Conservation (phyloP, 2,113 vertebrate species). For the Corvus cornix region DNA sequence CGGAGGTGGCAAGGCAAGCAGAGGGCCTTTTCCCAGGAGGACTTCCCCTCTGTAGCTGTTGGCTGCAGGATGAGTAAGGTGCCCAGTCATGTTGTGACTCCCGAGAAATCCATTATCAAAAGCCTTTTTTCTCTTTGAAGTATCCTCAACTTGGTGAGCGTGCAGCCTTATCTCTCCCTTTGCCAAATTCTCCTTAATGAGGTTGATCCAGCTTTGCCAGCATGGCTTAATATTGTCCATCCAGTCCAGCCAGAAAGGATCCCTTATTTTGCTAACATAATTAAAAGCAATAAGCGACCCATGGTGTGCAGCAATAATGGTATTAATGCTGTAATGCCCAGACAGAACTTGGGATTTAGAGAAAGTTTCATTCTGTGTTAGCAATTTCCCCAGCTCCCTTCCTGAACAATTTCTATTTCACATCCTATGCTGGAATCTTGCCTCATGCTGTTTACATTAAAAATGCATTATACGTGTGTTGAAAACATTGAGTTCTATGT, state of each 20-base stretch:
- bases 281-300: slow-evolving; percentile 62
- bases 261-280: slow-evolving; percentile 61
- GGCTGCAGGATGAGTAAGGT: not conserved
- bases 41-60: not conserved
- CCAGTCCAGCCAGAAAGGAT: slow-evolving; percentile 27
- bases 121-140: not conserved
- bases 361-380: slow-evolving; percentile 30
- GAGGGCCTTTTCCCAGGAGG: not conserved
- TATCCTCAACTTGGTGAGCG: not conserved
- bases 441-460: slow-evolving; percentile 60
- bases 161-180: not conserved
- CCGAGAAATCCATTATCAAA: not conserved
- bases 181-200: slow-evolving; percentile 61
- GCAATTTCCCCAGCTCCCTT: slow-evolving; percentile 33
- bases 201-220: slow-evolving; percentile 63
- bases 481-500: slow-evolving; percentile 44
- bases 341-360: slow-evolving; percentile 17
- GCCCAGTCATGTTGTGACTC: not conserved
- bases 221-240: slow-evolving; percentile 52
- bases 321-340: slow-evolving; percentile 24
- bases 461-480: slow-evolving; percentile 64
- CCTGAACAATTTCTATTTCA: slow-evolving; percentile 50
- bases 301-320: slow-evolving; percentile 31
- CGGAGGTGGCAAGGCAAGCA: not conserved
- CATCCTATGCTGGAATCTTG: slow-evolving; percentile 57